Evolutionary conservation across 2,113 vertebrate genomes (phyloP).

Genomic region (Bujurquina vittata): DNA sequence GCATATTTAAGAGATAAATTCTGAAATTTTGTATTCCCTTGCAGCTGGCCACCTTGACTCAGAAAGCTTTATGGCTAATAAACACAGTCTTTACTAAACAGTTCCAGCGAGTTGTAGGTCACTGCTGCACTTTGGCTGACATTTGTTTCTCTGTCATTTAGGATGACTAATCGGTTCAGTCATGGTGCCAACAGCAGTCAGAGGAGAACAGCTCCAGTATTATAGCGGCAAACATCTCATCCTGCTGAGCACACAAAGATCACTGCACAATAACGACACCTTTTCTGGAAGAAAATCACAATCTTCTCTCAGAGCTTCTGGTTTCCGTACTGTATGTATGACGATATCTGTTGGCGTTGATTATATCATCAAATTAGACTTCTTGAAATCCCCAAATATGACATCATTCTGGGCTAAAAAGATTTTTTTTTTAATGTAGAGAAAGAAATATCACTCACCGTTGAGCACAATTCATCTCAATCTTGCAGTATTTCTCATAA

Average conservation of each 20-base stretch:
- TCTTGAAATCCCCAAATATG: not conserved
- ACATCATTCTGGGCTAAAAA: not conserved
- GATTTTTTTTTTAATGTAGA: not conserved
- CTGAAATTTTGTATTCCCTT: not conserved
- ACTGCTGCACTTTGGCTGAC: not conserved
- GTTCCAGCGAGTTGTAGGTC: not conserved
- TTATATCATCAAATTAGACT: not conserved
- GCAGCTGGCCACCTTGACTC: not conserved
- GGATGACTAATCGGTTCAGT: conserved; percentile 74
- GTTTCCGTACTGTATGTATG: not conserved
- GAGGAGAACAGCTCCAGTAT: conserved; percentile 17
- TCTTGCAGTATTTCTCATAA: not conserved
- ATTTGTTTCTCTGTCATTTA: conserved; percentile 50
- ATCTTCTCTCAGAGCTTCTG: not conserved
- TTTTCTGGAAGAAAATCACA: not conserved
- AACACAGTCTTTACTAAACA: not conserved
- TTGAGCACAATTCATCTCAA: not conserved
- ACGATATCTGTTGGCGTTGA: not conserved
- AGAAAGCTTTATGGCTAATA: not conserved
- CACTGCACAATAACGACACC: not conserved
- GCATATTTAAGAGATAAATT: not conserved
- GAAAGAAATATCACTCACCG: not conserved
- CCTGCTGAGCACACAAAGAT: conserved; percentile 14
- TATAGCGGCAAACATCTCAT: conserved; percentile 23
- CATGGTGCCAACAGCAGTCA: conserved; percentile 52